Conservation (phyloP, 2,113 vertebrate species). For the Protobothrops flavoviridis region DNA sequence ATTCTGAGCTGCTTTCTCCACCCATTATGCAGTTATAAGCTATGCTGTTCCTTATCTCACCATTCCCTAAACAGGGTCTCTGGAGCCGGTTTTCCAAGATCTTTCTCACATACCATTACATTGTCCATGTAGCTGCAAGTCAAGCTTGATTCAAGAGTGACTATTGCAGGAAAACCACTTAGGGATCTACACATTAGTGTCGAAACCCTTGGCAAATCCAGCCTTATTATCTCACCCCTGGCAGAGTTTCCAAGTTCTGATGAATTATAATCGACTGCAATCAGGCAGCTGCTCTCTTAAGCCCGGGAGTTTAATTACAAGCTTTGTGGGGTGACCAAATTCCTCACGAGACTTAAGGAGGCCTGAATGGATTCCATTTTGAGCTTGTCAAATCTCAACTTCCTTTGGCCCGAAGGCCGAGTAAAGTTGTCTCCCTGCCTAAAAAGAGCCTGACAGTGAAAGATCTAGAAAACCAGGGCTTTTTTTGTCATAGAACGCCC, state of each 20-base stretch:
- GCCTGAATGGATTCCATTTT: neutral
- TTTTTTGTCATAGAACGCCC: too few species aligned
- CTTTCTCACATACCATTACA: neutral
- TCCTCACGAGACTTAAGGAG: neutral
- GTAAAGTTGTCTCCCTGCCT: neutral
- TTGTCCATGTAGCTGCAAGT: neutral
- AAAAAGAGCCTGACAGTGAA: neutral
- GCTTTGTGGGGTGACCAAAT: conserved; percentile 9
- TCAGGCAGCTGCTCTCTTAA: neutral
- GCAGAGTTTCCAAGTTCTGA: neutral
- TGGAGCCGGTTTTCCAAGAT: neutral
- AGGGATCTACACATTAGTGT: neutral
- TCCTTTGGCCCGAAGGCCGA: neutral
- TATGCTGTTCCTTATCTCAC: neutral
- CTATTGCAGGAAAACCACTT: neutral
- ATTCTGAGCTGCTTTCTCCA: too few species aligned
- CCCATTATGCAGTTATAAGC: neutral
- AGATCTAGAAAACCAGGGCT: neutral
- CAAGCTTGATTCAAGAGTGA: neutral
- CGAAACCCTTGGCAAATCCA: neutral
- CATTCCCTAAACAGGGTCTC: neutral
- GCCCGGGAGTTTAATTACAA: conserved; percentile 3
- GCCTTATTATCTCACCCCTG: neutral
- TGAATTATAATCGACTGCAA: neutral
- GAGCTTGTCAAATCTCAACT: neutral